These are phyloP conservation scores for Cheilosia grossa DNA, from an alignment of 2,888 invertebrate genomes.

Conservation along the genomic window DNA sequence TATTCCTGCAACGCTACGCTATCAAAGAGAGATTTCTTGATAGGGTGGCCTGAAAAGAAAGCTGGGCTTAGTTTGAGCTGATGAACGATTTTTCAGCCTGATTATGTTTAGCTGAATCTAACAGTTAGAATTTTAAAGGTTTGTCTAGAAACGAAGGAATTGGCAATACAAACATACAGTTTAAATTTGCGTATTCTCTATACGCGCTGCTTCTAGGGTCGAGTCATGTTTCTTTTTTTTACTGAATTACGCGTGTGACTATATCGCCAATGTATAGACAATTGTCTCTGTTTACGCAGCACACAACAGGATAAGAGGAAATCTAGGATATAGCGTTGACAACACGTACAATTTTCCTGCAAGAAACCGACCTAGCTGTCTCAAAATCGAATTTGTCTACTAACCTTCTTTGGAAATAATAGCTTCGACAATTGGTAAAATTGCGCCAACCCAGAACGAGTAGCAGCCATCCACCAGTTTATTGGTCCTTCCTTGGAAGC, in stretches of 20 bases:
- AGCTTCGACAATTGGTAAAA: constrained; percentile 93
- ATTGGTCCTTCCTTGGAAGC: constrained; percentile 98
- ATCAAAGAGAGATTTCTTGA: constrained; percentile 87
- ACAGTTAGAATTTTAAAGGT: neutral
- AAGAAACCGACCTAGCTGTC: no score
- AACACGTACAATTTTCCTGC: no score
- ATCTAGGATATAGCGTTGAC: no score
- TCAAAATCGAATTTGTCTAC: neutral
- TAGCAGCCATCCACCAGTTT: constrained; percentile 99
- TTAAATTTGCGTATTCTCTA: neutral
- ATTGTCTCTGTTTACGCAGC: no score
- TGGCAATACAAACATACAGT: no score
- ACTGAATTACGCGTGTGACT: no score
- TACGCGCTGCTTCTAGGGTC: neutral
- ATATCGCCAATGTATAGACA: no score
- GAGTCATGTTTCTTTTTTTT: no score
- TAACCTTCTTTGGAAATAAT: constrained; percentile 85
- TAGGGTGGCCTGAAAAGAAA: constrained; percentile 74
- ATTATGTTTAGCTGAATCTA: no score
- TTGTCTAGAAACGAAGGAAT: no score
- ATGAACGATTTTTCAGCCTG: no score
- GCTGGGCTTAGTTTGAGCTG: neutral
- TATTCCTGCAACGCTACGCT: constrained; percentile 97
- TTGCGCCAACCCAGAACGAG: constrained; percentile 99
- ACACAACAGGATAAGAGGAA: no score